Base-by-base conservation (phyloP, 2,113 vertebrate genomes). In the Cheilinus undulatus region DNA sequence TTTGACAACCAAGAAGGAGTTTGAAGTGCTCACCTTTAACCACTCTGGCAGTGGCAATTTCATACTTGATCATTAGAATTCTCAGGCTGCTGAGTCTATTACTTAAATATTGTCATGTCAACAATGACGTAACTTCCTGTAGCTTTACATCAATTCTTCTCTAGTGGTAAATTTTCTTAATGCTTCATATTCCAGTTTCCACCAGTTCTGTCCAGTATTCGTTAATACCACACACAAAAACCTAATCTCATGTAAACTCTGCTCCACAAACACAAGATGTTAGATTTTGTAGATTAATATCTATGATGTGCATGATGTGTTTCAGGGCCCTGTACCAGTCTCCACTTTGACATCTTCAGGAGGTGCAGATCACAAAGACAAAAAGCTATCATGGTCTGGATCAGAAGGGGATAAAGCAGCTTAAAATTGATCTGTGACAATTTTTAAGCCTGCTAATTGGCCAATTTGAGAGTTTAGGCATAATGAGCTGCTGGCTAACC, bases 401-500 rank as follows among this genome's bases (percentile, higher is more conserved):
- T 58, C 42, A 36, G 45, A 34, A 8, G 23, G 7, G 19, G 23
- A 2, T 19, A 30, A 23, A 40, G 40, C 36, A 57, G 48, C 54
- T 50, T 13, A 51, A 50, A 59, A 76, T 63, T 4, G 12, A 57
- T 70, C 46, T n/a, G 19, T 64, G 36, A 22, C 50, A 46, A 24
- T 65, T 49, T 83, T 49, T 63, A 24, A 38, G 54, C n/a, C 62
- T 61, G 38, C 20, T 79, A 71, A 72, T 69, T 43, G 27, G 24
- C 56, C 62, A 59, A 17, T 70, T 68, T 81, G 27, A 77, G 63
- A 58, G 49, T 60, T 60, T 57, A 17, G 3, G 45, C 46, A 74
- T 81, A 73, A 84, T 82, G 46, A 80, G 60, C 50, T 63, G 30
- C 20, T 62, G 50, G 28, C 53, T 22, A 72, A 77, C 34, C 75